Evolutionary conservation across 23 tunicate genomes (phyloP).

Genomic region (Oikopleura dioica): DNA sequence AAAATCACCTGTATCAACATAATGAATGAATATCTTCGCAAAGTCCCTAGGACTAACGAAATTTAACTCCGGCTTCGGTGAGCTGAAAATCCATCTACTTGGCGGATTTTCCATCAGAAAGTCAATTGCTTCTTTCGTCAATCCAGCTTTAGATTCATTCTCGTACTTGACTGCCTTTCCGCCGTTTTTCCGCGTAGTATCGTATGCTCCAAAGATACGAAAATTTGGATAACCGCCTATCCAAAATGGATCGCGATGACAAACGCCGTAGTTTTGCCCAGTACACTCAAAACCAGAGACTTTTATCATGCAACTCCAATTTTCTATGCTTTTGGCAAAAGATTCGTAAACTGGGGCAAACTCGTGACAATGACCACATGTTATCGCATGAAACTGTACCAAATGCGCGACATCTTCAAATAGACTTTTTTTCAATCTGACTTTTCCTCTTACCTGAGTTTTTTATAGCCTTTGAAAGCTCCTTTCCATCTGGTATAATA

Average conservation of each 20-base stretch:
- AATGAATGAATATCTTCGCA: neutral
- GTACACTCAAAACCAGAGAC: constrained; percentile 10
- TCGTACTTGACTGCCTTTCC: neutral
- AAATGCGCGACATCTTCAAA: too few relatives aligned
- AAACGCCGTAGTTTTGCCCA: constrained; percentile 34
- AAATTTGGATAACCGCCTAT: constrained; percentile 35
- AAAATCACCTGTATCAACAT: neutral
- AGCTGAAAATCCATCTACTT: neutral
- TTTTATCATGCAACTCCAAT: neutral
- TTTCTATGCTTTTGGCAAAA: neutral
- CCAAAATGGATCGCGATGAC: constrained; percentile 45
- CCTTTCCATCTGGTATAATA: too few relatives aligned
- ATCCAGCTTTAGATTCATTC: neutral
- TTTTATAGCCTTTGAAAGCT: too few relatives aligned
- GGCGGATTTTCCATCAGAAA: neutral
- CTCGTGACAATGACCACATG: too few relatives aligned
- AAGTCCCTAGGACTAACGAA: neutral
- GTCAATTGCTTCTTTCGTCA: neutral
- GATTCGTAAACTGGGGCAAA: neutral
- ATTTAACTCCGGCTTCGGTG: neutral
- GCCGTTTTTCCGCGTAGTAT: neutral
- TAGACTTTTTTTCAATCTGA: too few relatives aligned
- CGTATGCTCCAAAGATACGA: neutral
- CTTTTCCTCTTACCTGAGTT: too few relatives aligned
- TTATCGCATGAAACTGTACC: too few relatives aligned